Evolutionary conservation across 2,797 vertebrate genomes (phyloP), one percentile per base, ranked within the genome.

Genomic region (Podargus strigoides): DNA sequence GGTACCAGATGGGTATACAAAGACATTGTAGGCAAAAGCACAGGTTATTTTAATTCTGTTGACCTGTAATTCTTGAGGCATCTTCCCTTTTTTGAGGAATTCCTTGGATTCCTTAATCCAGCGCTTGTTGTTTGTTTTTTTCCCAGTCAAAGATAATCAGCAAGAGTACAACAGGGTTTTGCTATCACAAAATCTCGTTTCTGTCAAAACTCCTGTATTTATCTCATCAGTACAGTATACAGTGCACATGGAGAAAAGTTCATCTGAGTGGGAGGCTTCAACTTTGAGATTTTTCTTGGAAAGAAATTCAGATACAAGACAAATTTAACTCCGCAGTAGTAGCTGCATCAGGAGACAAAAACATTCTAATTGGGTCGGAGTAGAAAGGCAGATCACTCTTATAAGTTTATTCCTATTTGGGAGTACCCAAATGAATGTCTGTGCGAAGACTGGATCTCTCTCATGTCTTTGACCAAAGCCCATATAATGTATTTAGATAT

Each of bases 121-220:
- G 8, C 4, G 5, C 7, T 58, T 50, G 2, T 32, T 49, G 0
- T 0, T 8, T 59, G 47, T 50, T 44, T 66, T 28, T 52, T 59
- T 23, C 5, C 12, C 30, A 49, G 1, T 42, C 22, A 75, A 63
- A 62, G 27, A 7, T 59, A 87, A 87, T 50, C 3, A 75, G 5
- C 8, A 59, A 59, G 30, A 64, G 27, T 52, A 64, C 2, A 1
- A n/a, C 7, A 26, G 10, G 1, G 4, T 52, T 11, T 8, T 76
- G 10, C 16, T 56, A 32, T 49, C 16, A 75, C 18, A 68, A 76
- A 75, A 9, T 14, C 24, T 3, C 7, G 21, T 32, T 30, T 72
- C 58, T 66, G 13, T n/a, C 28, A 52, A 68, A 34, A 49, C 3
- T 78, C 6, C 10, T 12, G 11, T 34, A 19, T 73, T 75, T 73